These are phyloP conservation scores for Drosophila santomea DNA, from an alignment of 1,140 invertebrate genomes.

Conservation along the genomic window DNA sequence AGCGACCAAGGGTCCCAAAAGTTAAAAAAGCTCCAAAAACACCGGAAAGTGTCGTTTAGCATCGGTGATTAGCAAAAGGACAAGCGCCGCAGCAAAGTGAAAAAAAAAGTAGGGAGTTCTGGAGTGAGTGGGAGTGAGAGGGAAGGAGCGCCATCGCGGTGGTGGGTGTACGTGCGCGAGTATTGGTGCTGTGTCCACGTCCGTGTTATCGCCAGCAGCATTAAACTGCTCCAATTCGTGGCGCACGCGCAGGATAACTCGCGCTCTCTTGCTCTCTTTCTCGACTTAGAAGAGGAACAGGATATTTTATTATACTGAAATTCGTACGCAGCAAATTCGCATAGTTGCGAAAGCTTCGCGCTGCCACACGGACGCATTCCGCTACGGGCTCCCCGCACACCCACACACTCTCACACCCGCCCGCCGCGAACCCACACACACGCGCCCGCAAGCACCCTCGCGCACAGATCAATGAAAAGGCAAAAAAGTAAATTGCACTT, in stretches of 20 bases:
- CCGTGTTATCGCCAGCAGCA: conserved; percentile 67
- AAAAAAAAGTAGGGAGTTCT: conserved; percentile 32
- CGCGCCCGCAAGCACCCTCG: conserved; percentile 55
- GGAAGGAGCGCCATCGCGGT: conserved; percentile 13
- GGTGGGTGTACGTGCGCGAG: conserved; percentile 34
- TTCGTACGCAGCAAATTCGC: conserved; percentile 77
- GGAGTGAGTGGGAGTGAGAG: neutral
- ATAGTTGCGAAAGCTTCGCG: conserved; percentile 81
- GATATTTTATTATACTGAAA: conserved; percentile 85
- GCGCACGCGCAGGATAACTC: conserved; percentile 51
- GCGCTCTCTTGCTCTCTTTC: conserved; percentile 35
- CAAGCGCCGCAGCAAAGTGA: conserved; percentile 24
- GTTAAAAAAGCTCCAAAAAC: neutral
- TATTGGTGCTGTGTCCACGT: conserved; percentile 48
- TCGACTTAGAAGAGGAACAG: conserved; percentile 54
- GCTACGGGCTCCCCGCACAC: conserved; percentile 57
- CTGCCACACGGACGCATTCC: conserved; percentile 82
- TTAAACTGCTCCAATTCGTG: conserved; percentile 69
- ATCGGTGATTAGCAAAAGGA: neutral
- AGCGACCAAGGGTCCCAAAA: neutral
- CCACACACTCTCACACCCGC: conserved; percentile 25
- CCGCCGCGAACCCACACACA: conserved; percentile 18
- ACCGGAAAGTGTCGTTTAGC: conserved; percentile 12
- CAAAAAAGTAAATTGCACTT: conserved; percentile 30
- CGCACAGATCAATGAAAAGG: conserved; percentile 76